Conservation (phyloP, 2,797 vertebrate species). For the Perodicticus potto region DNA sequence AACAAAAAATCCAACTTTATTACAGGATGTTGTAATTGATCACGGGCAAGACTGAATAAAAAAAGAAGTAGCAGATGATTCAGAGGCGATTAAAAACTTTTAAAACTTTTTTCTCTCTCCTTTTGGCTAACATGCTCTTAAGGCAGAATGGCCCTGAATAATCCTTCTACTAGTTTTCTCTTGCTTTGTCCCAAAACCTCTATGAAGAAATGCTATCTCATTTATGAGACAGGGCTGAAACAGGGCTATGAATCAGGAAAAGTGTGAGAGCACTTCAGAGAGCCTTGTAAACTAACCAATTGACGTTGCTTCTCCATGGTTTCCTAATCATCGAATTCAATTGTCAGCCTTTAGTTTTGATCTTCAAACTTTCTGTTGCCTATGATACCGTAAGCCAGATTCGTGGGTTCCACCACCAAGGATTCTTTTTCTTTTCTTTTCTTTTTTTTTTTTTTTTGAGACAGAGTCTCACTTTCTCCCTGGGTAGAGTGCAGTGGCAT, state of each 20-base stretch:
- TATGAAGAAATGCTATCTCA: background rate
- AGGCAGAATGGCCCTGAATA: background rate
- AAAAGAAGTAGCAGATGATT: background rate
- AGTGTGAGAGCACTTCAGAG: background rate
- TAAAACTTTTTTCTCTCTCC: background rate
- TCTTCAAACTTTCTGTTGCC: background rate
- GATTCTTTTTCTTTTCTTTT: background rate
- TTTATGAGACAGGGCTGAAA: background rate
- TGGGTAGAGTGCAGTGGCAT: too few relatives aligned
- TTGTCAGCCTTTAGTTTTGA: background rate
- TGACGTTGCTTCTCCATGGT: background rate
- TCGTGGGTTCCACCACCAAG: background rate
- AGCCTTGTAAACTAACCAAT: background rate
- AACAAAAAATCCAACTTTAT: background rate
- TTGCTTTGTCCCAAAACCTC: background rate
- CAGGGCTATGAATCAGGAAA: background rate
- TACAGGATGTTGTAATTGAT: background rate
- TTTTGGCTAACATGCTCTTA: background rate
- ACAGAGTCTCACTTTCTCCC: too few relatives aligned
- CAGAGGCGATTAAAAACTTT: background rate
- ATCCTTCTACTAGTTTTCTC: background rate
- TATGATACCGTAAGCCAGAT: background rate
- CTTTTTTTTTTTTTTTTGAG: too few relatives aligned
- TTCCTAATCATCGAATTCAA: background rate
- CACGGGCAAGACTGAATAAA: background rate